Base-by-base conservation (phyloP, 2,888 invertebrate genomes). In the Epirrhoe alternata region DNA sequence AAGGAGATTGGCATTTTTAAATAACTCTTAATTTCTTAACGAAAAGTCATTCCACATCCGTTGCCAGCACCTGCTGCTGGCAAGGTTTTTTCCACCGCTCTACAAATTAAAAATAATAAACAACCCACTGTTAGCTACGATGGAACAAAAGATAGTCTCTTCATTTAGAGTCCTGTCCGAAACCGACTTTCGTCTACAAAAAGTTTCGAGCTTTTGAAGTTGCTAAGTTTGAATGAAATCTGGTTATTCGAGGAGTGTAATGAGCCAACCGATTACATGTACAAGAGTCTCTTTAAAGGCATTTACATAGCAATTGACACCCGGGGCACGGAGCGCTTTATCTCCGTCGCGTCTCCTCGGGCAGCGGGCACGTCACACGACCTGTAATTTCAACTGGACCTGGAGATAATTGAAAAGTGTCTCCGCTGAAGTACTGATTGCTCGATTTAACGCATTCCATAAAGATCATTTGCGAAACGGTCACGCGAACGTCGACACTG, bases 291-390 rank as follows among this genome's bases (percentile, higher is more conserved):
- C 72, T 77, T 80, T 80, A 80, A 73, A 76, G 70, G 69, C 80
- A 77, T 83, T 83, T 84, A 82, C 82, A 81, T 80, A 74, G 78
- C 86, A 83, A 86, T 84, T 85, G 85, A 85, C 86, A 87, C 86
- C 84, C 78, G 82, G 60, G 82, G 85, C 84, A 79, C 71, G 77
- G 71, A 69, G 54, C 69, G 61, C 62, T 61, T 74, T 75, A 65
- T 68, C 72, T 74, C 72, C 71, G 71, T 68, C 31, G 51, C 30
- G 38, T 33, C 61, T 53, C 54, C 64, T 65, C 50, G 65, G 24
- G 24, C 54, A 61, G 68, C 68, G 16, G 31, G 58, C 69, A 64
- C 64, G 56, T 56, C 52, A 61, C 47, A 35, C 78, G 73, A 68
- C 78, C 80, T 83, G 80, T 85, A 86, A 86, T 87, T 85, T 85